These are phyloP conservation scores for Clarias magur DNA, from an alignment of 2,113 vertebrate genomes.

Conservation along the genomic window DNA sequence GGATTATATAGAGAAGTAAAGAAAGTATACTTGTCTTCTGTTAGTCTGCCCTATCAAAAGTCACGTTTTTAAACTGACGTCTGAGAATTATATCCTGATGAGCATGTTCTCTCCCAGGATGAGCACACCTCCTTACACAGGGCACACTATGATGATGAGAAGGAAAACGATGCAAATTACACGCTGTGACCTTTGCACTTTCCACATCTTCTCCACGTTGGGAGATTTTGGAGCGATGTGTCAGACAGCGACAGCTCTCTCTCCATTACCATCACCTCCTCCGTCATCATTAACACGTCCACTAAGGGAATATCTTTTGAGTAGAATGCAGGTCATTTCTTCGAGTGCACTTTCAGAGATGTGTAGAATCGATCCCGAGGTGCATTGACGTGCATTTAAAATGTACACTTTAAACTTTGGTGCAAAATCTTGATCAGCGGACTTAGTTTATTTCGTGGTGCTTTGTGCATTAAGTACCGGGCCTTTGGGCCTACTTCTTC, in stretches of 20 bases:
- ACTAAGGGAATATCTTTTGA: neutral
- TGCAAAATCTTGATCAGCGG: neutral
- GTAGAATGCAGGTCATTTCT: neutral
- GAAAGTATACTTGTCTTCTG: too few relatives aligned
- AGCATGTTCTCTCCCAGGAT: neutral
- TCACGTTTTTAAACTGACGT: neutral
- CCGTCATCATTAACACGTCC: too few relatives aligned
- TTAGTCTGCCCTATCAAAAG: too few relatives aligned
- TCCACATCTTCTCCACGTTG: neutral
- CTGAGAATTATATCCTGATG: neutral
- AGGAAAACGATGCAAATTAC: neutral
- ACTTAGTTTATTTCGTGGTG: neutral
- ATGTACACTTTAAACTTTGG: neutral
- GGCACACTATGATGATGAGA: neutral
- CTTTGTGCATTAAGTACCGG: neutral
- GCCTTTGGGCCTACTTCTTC: neutral
- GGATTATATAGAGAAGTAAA: too few relatives aligned
- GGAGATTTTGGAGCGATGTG: neutral
- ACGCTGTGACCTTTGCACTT: neutral
- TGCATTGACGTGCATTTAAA: neutral
- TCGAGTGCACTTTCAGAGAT: neutral
- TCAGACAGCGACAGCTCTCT: neutral
- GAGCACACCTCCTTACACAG: neutral
- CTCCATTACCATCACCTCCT: neutral
- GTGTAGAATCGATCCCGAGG: neutral